phyloP scores from a whole-genome alignment of 2,888 invertebrate genomes.

The Andrena camellia region DNA sequence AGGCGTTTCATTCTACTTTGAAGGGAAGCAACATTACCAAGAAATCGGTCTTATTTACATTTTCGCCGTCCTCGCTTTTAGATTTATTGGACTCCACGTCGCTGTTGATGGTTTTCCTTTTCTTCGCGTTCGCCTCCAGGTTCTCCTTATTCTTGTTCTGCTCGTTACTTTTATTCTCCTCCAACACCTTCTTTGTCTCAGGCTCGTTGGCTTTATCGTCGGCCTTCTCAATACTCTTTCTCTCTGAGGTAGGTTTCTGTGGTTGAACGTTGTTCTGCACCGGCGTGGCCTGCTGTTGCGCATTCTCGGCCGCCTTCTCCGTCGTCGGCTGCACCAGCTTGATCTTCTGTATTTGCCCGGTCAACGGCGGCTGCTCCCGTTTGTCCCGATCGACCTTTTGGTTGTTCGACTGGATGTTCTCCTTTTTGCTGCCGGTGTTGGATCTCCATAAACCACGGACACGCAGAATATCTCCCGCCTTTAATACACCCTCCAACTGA shows the following conservation, averaged over 20 bases:
- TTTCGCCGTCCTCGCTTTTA: slow-evolving; percentile 81
- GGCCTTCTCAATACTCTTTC: slow-evolving; percentile 71
- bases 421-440: slow-evolving; percentile 80
- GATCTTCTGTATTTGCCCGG: slow-evolving; percentile 83
- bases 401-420: slow-evolving; percentile 82
- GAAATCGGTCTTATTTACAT: slow-evolving; percentile 68
- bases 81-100: slow-evolving; percentile 82
- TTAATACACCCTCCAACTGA: slow-evolving; percentile 92
- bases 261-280: slow-evolving; percentile 64
- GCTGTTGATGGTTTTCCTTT: slow-evolving; percentile 77
- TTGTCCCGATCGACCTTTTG: slow-evolving; percentile 87
- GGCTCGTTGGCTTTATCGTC: slow-evolving; percentile 68
- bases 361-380: slow-evolving; percentile 77
- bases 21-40: background rate
- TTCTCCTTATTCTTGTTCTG: slow-evolving; percentile 82
- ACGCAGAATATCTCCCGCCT: slow-evolving; percentile 93
- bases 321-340: slow-evolving; percentile 80
- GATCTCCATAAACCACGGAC: slow-evolving; percentile 92
- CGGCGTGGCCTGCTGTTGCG: slow-evolving; percentile 63
- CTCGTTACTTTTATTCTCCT: slow-evolving; percentile 79
- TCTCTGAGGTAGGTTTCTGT: slow-evolving; percentile 71
- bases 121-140: slow-evolving; percentile 78
- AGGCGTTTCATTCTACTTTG: background rate
- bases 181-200: slow-evolving; percentile 74
- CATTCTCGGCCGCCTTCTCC: slow-evolving; percentile 74